Evolutionary conservation across 30 jellyfish, hydroid and myxozoan species (phyloP).

Genomic region (Cassiopea andromeda): DNA sequence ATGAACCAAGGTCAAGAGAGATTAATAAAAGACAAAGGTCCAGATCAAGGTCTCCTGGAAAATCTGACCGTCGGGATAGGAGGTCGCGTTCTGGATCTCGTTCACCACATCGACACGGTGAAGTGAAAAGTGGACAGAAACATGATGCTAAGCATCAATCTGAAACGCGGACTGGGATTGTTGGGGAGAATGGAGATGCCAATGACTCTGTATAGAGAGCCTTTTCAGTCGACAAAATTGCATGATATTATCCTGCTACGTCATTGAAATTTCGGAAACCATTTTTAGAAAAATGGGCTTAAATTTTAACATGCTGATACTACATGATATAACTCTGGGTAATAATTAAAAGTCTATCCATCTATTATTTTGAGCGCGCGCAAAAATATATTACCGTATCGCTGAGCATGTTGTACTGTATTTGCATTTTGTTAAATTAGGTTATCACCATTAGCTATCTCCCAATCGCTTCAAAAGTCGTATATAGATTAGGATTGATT

Average conservation of each 20-base stretch:
- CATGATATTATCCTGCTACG: background rate
- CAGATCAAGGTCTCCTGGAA: slow-evolving; percentile 54
- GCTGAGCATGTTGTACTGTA: too few species aligned
- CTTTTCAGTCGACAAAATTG: background rate
- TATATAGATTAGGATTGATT: too few species aligned
- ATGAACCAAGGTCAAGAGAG: slow-evolving; percentile 23
- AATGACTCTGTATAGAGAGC: slow-evolving; percentile 3
- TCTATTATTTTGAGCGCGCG: too few species aligned
- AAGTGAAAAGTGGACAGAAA: slow-evolving; percentile 12
- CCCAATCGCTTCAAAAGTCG: too few species aligned
- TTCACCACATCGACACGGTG: slow-evolving; percentile 23
- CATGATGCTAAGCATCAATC: background rate
- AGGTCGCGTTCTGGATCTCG: slow-evolving; percentile 33
- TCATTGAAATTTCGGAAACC: too few species aligned
- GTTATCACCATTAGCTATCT: too few species aligned
- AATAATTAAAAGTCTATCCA: too few species aligned
- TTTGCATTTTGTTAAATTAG: too few species aligned
- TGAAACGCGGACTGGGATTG: slow-evolving; percentile 7
- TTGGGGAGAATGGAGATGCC: slow-evolving; percentile 28
- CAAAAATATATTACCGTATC: too few species aligned
- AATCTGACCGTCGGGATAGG: slow-evolving; percentile 26
- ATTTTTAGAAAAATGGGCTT: too few species aligned
- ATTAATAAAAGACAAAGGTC: slow-evolving; percentile 36
- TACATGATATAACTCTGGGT: too few species aligned
- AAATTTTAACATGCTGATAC: too few species aligned